A percentile compares a stretch with the other conserved stretches of the same genome.
phyloP scores from a whole-genome alignment of 2,113 vertebrate genomes.

The Tylochromis polylepis region DNA sequence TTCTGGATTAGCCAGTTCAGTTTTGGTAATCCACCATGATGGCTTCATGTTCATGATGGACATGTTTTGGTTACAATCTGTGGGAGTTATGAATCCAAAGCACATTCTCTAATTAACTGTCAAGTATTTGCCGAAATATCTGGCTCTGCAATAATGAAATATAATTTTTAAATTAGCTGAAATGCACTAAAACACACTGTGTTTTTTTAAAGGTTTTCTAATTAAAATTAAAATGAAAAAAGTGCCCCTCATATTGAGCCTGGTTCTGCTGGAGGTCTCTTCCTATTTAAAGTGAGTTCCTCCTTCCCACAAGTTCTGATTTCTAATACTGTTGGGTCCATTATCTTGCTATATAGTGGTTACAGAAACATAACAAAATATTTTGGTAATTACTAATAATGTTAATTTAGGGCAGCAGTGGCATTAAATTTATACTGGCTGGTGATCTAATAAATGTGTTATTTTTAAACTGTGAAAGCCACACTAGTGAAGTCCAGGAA shows the following conservation, averaged over 20 bases:
- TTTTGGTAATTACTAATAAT: neutral
- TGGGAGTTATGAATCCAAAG: neutral
- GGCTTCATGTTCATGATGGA: neutral
- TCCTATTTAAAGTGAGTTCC: neutral
- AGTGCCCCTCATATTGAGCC: no score
- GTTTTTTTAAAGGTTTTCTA: neutral
- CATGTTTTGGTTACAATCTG: neutral
- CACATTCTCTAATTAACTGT: neutral
- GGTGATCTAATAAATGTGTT: neutral
- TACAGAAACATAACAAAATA: neutral
- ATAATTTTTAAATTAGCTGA: neutral
- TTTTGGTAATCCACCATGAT: neutral
- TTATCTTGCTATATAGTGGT: neutral
- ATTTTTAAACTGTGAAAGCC: rapidly evolving
- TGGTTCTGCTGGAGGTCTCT: neutral
- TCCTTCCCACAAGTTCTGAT: neutral
- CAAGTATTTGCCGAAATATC: neutral
- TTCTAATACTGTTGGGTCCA: neutral
- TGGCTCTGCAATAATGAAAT: neutral
- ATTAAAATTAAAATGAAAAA: no score
- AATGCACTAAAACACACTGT: neutral
- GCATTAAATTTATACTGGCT: neutral
- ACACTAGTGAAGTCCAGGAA: no score
- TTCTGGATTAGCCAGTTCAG: neutral
- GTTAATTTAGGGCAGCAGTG: neutral